Percentiles rank a stretch among this genome's conserved stretches.
Conservation (phyloP, 30 jellyfish, hydroid and myxozoan genomes). For the Hydractinia symbiolongicarpus region DNA sequence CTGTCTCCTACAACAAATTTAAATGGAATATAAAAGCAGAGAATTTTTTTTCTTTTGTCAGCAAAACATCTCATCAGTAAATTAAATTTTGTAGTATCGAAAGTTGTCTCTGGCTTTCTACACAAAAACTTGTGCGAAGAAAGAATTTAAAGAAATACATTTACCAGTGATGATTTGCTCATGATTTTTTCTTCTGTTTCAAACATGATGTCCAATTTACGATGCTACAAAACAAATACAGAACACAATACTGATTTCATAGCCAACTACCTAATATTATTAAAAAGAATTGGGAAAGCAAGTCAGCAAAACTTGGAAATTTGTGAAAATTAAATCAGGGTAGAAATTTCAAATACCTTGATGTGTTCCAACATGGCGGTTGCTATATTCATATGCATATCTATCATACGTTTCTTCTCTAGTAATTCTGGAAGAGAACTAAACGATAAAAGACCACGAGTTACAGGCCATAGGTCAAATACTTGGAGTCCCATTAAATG, state of each 20-base stretch:
- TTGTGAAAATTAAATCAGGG: neutral
- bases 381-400: slow-evolving; percentile 92
- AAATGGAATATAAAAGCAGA: neutral
- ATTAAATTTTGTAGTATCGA: too few relatives aligned
- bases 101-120: too few relatives aligned
- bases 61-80: too few relatives aligned
- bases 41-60: too few relatives aligned
- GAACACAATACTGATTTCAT: neutral
- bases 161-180: slow-evolving; percentile 89
- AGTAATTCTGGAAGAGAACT: slow-evolving; percentile 94
- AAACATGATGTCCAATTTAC: slow-evolving; percentile 75
- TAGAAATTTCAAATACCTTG: slow-evolving; percentile 47
- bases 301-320: too few relatives aligned
- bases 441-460: too few relatives aligned
- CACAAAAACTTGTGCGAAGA: too few relatives aligned
- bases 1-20: slow-evolving; percentile 58
- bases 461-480: neutral
- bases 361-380: slow-evolving; percentile 85
- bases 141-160: neutral
- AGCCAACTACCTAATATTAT: too few relatives aligned
- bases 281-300: too few relatives aligned
- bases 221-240: slow-evolving; percentile 40
- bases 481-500: neutral
- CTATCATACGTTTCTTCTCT: slow-evolving; percentile 70
- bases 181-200: slow-evolving; percentile 83